Evolutionary conservation across 2,888 invertebrate genomes (phyloP), one percentile per base, ranked within the genome.

Genomic region (Campopleginae sp.): DNA sequence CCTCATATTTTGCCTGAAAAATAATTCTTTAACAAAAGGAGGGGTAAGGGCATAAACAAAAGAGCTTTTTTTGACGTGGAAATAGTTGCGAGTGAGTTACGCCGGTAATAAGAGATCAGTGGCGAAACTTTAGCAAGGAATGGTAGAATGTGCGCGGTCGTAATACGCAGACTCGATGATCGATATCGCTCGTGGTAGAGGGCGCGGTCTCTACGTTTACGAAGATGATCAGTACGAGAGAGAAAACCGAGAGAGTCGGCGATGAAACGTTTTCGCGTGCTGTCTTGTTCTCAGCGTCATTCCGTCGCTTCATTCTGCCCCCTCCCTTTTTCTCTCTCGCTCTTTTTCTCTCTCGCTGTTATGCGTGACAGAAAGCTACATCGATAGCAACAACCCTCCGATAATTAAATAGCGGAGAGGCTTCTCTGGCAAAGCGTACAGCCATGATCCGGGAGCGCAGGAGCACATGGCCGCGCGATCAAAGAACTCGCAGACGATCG

Each of bases 41-140:
- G 0, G 38, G 38, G 0, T 7, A 38, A 38, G 38, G 38, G 12
- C 23, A 23, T 12, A 31, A 27, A 79, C 14, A n/a, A 68, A 78
- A 44, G 27, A 17, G 7, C 68, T 87, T 86, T 85, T 17, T 42
- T 33, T 65, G 54, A 76, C 33, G 82, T 81, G 65, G 42, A 91
- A 89, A 89, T 90, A 89, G 88, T 89, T 75, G 33, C 63, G 75
- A 48, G 23, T 76, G 83, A 81, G 84, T 86, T 84, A 87, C 80
- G 84, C 66, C 72, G 85, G 84, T 91, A 90, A 90, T 90, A 91
- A 90, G 89, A 89, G 88, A 90, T 90, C 87, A 80, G 71, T 85
- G 81, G 83, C 83, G 65, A 86, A 81, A 84, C 88, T 87, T 86
- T 86, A 19, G 38, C 51, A 44, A 66, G 33, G 65, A 46, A 51